Conservation (phyloP, 1,140 invertebrate genomes). For the Phymastichus coffea region DNA sequence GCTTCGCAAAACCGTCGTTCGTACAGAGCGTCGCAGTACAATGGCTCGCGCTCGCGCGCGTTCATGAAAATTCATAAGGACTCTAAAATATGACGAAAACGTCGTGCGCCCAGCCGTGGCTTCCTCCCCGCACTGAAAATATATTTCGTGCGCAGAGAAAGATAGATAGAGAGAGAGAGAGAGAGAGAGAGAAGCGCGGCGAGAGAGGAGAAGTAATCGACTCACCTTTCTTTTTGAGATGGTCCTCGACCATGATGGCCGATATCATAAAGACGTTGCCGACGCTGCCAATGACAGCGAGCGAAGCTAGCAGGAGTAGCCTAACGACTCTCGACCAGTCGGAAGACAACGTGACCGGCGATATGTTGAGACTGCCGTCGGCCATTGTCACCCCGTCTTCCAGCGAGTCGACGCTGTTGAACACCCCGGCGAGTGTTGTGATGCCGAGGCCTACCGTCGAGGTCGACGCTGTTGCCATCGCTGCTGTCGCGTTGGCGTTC, state of each 20-base stretch:
- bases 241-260: constrained; percentile 72
- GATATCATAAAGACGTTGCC: constrained; percentile 78
- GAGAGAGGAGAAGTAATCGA: not conserved
- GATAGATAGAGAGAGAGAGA: not conserved
- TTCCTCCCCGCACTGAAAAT: not conserved
- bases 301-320: constrained; percentile 65
- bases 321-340: constrained; percentile 71
- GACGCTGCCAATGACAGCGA: constrained; percentile 68
- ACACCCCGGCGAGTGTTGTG: constrained; percentile 8
- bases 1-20: no score
- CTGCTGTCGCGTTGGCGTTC: not conserved
- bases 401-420: constrained; percentile 25
- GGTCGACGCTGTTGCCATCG: constrained; percentile 14
- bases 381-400: constrained; percentile 34
- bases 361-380: constrained; percentile 49
- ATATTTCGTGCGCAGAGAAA: not conserved
- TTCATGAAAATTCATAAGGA: no score
- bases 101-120: no score
- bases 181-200: not conserved
- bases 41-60: no score
- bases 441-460: constrained; percentile 35
- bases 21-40: no score
- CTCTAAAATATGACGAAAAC: no score
- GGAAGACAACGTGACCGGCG: constrained; percentile 64
- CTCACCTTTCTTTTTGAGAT: constrained; percentile 68